Conservation (phyloP, 2,888 invertebrate genomes). For the Acanthosepion pharaonis region DNA sequence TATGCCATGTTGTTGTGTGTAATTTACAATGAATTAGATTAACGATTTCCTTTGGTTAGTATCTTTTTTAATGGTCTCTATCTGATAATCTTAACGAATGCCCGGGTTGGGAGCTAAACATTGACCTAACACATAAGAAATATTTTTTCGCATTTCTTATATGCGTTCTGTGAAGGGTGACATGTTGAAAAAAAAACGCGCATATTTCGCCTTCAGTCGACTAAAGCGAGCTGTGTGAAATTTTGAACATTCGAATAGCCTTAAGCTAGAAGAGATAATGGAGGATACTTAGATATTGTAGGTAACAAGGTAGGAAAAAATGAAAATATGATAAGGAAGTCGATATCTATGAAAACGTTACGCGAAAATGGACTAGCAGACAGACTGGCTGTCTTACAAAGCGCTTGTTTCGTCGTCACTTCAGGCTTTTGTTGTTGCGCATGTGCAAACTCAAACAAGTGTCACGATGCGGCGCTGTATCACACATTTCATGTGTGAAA, state of each 20-base stretch:
- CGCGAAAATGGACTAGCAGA: background rate
- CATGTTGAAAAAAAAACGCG: background rate
- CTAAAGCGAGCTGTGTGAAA: background rate
- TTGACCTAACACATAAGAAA: background rate
- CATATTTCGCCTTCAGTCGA: background rate
- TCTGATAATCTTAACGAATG: conserved; percentile 4
- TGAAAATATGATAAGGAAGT: background rate
- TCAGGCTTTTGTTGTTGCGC: background rate
- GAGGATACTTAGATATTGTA: background rate
- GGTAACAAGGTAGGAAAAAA: background rate
- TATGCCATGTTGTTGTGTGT: background rate
- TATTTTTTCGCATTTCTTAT: conserved; percentile 7
- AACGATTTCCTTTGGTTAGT: background rate
- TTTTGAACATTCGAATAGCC: conserved; percentile 20
- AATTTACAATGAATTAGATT: background rate
- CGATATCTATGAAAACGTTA: background rate
- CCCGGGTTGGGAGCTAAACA: background rate
- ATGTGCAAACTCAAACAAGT: conserved; percentile 33
- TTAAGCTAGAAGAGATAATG: background rate
- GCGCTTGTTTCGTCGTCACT: background rate
- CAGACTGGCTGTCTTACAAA: background rate
- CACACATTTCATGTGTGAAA: background rate
- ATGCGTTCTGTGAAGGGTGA: background rate
- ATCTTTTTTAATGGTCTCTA: background rate
- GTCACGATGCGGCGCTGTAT: background rate